Base-by-base conservation (phyloP, 2,797 vertebrate genomes). In the Sebastes melanostomus region DNA sequence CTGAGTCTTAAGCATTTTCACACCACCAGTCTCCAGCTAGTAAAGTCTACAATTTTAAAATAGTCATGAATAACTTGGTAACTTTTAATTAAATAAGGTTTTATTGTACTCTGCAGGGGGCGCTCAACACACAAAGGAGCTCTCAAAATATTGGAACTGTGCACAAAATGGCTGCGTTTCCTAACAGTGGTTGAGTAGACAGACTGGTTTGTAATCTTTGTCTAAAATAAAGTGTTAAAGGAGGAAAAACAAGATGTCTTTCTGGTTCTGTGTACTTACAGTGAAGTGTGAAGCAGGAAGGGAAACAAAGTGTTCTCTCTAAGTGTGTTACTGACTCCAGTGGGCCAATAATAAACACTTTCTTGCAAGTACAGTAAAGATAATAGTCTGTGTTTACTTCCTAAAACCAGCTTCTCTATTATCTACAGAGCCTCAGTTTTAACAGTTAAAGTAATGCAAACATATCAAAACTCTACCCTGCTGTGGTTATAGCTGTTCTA, bases 61-160 rank as follows among this genome's bases (percentile, higher is more conserved):
- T 36, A 75, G 16, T 22, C 58, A 72, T 66, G 63, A 70, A 87
- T 54, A 86, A 77, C 32, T 82, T 46, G 50, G 42, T 7, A 74
- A 76, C 42, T 66, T 86, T 74, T 75, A 83, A 88, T 86, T 79
- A 75, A 85, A 83, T 55, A 72, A 36, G 29, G 50, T 69, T 74
- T 77, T 38, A 85, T 50, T 77, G 20, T 61, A 73, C 50, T 83
- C 75, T 50, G 66, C 56, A 42, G 66, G 79, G 55, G 14, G 46
- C 8, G 13, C 42, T 68, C 22, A 77, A 78, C 30, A 61, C 54
- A 66, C 30, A 60, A 77, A 66, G 55, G 18, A 63, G 34, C 59
- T 73, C 65, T 42, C 5, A 32, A 65, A 71, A 75, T 59, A 61
- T 6, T 77, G 14, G 30, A 63, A 75, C 52, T 1, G 2, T 38